Conservation (phyloP, 2,888 invertebrate genomes). For the Girardia tigrina region DNA sequence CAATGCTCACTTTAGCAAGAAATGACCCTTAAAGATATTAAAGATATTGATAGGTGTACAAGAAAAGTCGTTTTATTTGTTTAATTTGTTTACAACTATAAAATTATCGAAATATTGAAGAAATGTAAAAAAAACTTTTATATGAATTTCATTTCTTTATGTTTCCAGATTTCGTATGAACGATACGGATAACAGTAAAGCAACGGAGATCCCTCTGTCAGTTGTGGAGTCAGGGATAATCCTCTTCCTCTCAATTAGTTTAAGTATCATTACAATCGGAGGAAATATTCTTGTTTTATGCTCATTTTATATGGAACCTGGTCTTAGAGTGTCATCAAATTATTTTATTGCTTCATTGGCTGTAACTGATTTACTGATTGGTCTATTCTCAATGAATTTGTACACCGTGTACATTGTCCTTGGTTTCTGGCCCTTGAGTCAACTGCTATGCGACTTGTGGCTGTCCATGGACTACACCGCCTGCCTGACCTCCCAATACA, state of each 20-base stretch:
- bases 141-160: no score
- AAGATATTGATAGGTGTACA: no score
- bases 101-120: no score
- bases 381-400: constrained; percentile 93
- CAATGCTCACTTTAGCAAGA: no score
- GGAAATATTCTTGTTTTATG: constrained; percentile 87
- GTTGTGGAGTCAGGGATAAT: not conserved
- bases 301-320: constrained; percentile 81
- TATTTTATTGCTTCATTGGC: constrained; percentile 97
- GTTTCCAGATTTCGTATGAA: no score
- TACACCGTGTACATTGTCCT: constrained; percentile 90
- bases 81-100: no score
- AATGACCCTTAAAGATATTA: no score
- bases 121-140: no score
- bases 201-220: not conserved
- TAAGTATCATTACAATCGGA: constrained; percentile 38
- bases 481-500: constrained; percentile 94
- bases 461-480: constrained; percentile 95
- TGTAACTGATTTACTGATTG: constrained; percentile 88
- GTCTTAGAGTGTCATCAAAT: constrained; percentile 82
- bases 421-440: constrained; percentile 91
- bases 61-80: no score
- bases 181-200: not conserved
- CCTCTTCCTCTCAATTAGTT: not conserved
- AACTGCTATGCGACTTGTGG: constrained; percentile 89